A percentile compares a stretch with the other conserved stretches of the same genome.
Conservation (phyloP, 2,113 vertebrate genomes). For the Pardalotus punctatus region DNA sequence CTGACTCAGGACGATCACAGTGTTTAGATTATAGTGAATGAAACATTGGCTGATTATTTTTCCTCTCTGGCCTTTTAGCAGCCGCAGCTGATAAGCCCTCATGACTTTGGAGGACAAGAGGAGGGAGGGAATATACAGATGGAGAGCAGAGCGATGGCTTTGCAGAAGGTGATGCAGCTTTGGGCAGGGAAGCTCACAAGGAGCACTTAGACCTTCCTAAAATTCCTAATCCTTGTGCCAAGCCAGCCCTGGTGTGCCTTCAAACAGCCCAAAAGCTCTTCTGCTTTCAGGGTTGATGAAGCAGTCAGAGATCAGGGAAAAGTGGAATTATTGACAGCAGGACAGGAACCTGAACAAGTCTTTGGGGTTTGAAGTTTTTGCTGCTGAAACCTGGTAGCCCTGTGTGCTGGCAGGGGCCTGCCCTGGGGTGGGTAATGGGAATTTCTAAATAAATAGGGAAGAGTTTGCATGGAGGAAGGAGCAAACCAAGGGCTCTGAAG, state of each 20-base stretch:
- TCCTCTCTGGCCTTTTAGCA: background rate
- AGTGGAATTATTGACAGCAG: background rate
- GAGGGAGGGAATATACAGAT: background rate
- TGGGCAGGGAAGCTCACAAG: background rate
- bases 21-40: background rate
- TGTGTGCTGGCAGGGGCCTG: background rate
- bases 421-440: fast-evolving
- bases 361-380: background rate
- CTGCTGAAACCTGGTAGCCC: background rate
- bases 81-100: background rate
- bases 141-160: background rate
- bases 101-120: background rate
- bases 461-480: background rate
- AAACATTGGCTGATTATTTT: background rate
- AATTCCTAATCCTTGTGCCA: background rate
- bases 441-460: background rate
- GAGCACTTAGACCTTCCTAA: background rate
- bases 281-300: background rate
- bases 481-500: background rate
- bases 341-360: background rate
- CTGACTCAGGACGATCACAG: background rate
- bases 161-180: background rate
- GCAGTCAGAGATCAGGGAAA: background rate
- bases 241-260: background rate
- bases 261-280: background rate